Conservation (phyloP, 2,797 vertebrate genomes). For the Gobionotothen gibberifrons region DNA sequence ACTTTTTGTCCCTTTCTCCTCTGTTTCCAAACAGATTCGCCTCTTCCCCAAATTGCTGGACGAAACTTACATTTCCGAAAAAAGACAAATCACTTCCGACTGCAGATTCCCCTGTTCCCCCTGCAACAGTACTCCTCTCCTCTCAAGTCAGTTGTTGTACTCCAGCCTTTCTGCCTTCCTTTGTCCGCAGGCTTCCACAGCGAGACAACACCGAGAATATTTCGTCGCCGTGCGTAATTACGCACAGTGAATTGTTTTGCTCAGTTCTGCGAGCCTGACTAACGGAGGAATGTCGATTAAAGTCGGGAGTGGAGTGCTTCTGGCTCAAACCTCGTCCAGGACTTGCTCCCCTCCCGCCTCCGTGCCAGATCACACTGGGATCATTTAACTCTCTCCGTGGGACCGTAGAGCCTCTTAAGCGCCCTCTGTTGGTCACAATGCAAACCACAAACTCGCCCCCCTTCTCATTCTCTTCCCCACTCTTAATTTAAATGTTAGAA, state of each 20-base stretch:
- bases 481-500: conserved; percentile 32
- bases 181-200: conserved; percentile 69
- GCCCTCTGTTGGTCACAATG: conserved; percentile 64
- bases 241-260: conserved; percentile 53
- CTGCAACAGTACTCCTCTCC: conserved; percentile 57
- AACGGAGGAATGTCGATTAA: conserved; percentile 38
- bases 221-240: conserved; percentile 67
- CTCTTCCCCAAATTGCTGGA: conserved; percentile 30
- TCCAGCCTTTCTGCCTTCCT: conserved; percentile 62
- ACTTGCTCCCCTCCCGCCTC: conserved; percentile 61
- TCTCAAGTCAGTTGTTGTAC: conserved; percentile 65
- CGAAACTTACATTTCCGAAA: conserved; percentile 56
- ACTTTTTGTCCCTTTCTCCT: conserved; percentile 22
- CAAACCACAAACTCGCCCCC: not conserved
- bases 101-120: conserved; percentile 53
- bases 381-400: conserved; percentile 56
- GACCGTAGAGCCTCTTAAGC: conserved; percentile 41
- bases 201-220: conserved; percentile 28
- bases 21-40: conserved; percentile 22
- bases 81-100: conserved; percentile 70
- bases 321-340: conserved; percentile 40
- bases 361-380: conserved; percentile 59
- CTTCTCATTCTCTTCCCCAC: not conserved
- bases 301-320: conserved; percentile 26
- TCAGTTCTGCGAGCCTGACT: conserved; percentile 19